Percentiles rank a stretch among this genome's conserved stretches.
phyloP scores from a whole-genome alignment of 2,888 invertebrate species.

The Caenorhabditis sp. region DNA sequence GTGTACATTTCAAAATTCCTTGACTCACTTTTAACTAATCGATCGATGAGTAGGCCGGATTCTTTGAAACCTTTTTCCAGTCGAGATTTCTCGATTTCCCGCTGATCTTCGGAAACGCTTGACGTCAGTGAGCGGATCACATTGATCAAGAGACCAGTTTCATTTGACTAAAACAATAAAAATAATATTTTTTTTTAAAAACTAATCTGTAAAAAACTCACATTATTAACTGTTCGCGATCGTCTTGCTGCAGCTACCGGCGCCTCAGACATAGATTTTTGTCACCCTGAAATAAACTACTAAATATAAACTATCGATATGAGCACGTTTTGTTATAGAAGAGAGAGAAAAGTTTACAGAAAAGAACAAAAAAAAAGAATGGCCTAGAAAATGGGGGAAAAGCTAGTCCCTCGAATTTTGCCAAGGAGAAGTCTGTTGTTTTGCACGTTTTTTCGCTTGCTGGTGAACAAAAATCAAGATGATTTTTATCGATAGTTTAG shows the following conservation, averaged over 20 bases:
- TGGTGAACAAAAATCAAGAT: too few species aligned
- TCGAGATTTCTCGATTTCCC: slow-evolving; percentile 86
- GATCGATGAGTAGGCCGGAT: slow-evolving; percentile 87
- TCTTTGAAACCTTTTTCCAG: slow-evolving; percentile 91
- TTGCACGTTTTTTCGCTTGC: neutral
- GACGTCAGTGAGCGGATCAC: slow-evolving; percentile 92
- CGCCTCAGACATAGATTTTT: slow-evolving; percentile 2
- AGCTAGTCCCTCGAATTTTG: neutral
- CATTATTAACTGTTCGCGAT: slow-evolving; percentile 14
- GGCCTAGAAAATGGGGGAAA: neutral
- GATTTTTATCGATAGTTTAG: too few species aligned
- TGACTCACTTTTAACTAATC: slow-evolving; percentile 79
- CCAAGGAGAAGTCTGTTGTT: neutral
- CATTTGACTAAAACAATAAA: slow-evolving; percentile 27
- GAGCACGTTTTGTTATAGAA: neutral
- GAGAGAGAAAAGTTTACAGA: neutral
- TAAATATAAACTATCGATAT: neutral
- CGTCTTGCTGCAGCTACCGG: slow-evolving; percentile 36
- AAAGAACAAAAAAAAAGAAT: neutral
- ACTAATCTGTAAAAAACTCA: too few species aligned
- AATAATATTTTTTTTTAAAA: neutral
- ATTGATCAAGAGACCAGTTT: slow-evolving; percentile 79
- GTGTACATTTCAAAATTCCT: neutral
- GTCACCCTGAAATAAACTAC: neutral
- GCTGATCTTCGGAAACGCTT: slow-evolving; percentile 85